Evolutionary conservation across 1,140 invertebrate genomes (phyloP), one percentile per base, ranked within the genome.

Genomic region (Halictus rubicundus): DNA sequence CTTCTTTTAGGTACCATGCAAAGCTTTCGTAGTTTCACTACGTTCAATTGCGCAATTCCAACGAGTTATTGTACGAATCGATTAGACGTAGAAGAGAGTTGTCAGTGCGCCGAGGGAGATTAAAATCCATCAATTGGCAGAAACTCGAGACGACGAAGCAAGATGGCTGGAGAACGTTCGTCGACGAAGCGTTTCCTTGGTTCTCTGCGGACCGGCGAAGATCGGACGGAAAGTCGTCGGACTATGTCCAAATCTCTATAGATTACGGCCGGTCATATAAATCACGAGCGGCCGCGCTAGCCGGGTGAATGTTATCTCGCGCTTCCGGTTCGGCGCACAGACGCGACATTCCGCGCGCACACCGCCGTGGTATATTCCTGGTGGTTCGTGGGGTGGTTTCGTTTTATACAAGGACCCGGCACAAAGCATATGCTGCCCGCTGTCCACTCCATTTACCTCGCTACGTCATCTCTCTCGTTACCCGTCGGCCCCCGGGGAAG

Each of bases 361-460:
- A 68, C 70, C 78, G 64, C 65, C 83, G 69, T 79, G 77, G 21
- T 57, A 88, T 85, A 87, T 87, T 90, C 87, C 78, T 80, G 69
- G 32, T 32, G 32, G 32, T 32, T 32, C 46, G 49, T 65, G 60
- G 79, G 83, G 84, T 71, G 68, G 59, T 80, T 59, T 76, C 80
- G 83, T 80, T 86, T 78, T 85, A 63, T 80, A 76, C 60, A 61
- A 78, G 78, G 65, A 83, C 68, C 78, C 64, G 39, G 80, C 84
- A 85, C 86, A 84, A 88, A 90, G 90, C 92, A 93, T 93, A 93
- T 93, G 92, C 91, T 89, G 92, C 82, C 92, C 92, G 92, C 90
- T 93, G 92, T 93, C 92, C 92, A 93, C 91, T 90, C 92, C 92
- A 93, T 93, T 93, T 92, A 92, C 92, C 89, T 84, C 83, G 90